Base-by-base conservation (phyloP, 2,888 invertebrate genomes). In the Philopedon plagiatum region DNA sequence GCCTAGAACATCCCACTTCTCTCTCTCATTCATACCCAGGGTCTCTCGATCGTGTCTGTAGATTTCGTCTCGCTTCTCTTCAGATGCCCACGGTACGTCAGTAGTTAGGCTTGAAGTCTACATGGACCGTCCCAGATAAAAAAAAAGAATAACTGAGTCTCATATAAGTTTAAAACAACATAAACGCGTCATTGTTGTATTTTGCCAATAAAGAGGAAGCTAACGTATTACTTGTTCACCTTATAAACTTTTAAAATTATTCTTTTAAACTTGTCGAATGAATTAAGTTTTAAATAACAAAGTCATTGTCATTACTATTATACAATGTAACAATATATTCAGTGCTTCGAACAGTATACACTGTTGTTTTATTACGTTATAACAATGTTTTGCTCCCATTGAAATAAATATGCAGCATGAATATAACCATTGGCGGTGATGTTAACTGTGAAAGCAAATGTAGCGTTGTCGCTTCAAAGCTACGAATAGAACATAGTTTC, bases 361-460 rank as follows among this genome's bases (percentile, higher is more conserved):
- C 19, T 57, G 39, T 37, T 34, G 34, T 57, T 57, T 57, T 57
- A 37, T 57, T 57, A 9, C 29, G 23, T 41, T 44, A 44, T 60
- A 44, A 60, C 60, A 60, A 60, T 60, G 60, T 60, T 60, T 60
- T 41, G 39, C 13, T 41, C 26, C 60, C 29, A 21, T 29, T 60
- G 44, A 41, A 60, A 60, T 60, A 60, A 41, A 60, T 44, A 60
- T 60, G 41, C 60, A 5, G 46, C 37, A 41, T 15, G 39, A 41
- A 41, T 44, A 41, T 60, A 60, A 41, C 60, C 60, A 60, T 44
- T 44, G 26, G 26, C 60, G 2, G 19, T 60, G 39, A 60, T 44
- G 60, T 60, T 60, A 41, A 39, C 60, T 41, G 19, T 44, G 21
- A 5, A 46, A 46, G 19, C 23, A 46, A 46, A 21, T 44, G 44